Evolutionary conservation across 2,797 vertebrate genomes (phyloP), one percentile per base, ranked within the genome.

Genomic region (Scarus forsteni): DNA sequence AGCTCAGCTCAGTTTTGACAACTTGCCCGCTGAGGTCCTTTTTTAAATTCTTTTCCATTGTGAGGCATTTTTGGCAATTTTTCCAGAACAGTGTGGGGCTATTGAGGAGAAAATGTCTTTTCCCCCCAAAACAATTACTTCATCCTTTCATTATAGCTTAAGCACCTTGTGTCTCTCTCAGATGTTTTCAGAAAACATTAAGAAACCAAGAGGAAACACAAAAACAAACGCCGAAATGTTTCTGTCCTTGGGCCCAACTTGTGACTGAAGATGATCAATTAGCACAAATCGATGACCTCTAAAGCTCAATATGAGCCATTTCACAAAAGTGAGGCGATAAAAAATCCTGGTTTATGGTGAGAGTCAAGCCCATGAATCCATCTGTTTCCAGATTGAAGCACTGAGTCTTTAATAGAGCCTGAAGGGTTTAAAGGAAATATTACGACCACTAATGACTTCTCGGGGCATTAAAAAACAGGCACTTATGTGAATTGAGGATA

Each of bases 371-470:
- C 73, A 71, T 61, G 65, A 48, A 50, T 43, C 42, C 27, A 38
- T 69, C 61, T 54, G 60, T 49, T 52, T 77, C 52, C 55, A 3
- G 14, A 62, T 61, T 53, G 62, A 66, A 60, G 66, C 59, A 54
- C n/a, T 42, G 59, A 73, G 73, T 73, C 50, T 67, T 70, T 39
- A 77, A 77, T 70, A 77, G 40, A 60, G 66, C 52, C 76, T 70
- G 52, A 75, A 48, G 72, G 60, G 38, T 60, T 53, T 44, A 35
- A 62, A 44, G 73, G 70, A 85, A 86, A 85, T 43, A 60, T 75
- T 58, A 39, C 12, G 40, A 84, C 82, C 88, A 54, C 79, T 86
- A 85, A 86, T 85, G 70, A 73, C 27, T 36, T 75, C 69, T 68
- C 27, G 60, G 54, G 71, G 83, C 54, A 42, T 55, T 52, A 70